Percentiles rank a stretch among this genome's conserved stretches.
These are phyloP conservation scores for Momotus momota DNA, from an alignment of 2,797 vertebrate genomes.

Conservation along the genomic window DNA sequence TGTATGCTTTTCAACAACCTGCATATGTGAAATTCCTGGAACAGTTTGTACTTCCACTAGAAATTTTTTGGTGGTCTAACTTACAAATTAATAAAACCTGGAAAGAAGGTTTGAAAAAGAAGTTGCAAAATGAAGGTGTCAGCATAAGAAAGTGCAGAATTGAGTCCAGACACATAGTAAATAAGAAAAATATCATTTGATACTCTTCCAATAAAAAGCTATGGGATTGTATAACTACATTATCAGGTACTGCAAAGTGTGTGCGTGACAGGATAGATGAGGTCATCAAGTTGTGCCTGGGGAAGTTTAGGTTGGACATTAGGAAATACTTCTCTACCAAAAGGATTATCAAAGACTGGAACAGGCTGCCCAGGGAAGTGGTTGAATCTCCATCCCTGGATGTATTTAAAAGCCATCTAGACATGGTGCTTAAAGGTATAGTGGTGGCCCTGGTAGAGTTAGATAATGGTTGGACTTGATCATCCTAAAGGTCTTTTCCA, in stretches of 20 bases:
- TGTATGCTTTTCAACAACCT: not conserved
- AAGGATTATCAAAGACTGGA: not conserved
- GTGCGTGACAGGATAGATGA: accelerated
- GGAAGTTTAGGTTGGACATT: not conserved
- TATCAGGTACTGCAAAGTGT: not conserved
- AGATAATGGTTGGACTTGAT: not conserved
- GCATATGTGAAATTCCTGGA: not conserved
- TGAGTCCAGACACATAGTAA: not conserved
- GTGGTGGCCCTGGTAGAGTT: not conserved
- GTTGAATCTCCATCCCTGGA: not conserved
- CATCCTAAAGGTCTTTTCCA: not conserved
- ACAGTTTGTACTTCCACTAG: not conserved
- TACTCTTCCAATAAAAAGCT: not conserved
- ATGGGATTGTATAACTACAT: not conserved
- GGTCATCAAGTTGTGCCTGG: not conserved
- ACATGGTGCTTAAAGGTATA: not conserved
- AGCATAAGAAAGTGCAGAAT: not conserved
- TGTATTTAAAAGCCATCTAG: not conserved
- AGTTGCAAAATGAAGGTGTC: not conserved
- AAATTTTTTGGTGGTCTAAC: not conserved
- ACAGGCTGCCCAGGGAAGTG: not conserved
- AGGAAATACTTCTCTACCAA: not conserved
- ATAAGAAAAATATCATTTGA: not conserved
- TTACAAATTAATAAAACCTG: not conserved
- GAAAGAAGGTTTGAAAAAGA: not conserved